Conservation (phyloP, 2,888 invertebrate species). For the Ommatoiulus sabulosus region DNA sequence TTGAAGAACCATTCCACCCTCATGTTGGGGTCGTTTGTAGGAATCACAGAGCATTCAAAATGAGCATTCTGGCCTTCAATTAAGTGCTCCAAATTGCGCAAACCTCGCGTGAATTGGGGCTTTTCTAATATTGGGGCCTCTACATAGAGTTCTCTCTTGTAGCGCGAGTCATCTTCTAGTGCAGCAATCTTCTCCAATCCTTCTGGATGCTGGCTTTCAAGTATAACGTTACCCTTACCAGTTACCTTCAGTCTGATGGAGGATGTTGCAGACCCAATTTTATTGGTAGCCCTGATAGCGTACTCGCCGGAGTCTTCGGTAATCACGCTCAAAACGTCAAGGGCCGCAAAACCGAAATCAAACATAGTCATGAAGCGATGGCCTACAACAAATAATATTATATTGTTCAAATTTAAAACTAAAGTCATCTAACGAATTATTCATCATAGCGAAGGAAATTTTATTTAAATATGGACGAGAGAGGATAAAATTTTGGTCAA, state of each 20-base stretch:
- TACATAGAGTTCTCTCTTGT: conserved; percentile 77
- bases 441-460: too few relatives aligned
- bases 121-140: conserved; percentile 84
- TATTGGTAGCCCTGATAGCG: conserved; percentile 87
- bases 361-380: conserved; percentile 93
- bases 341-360: conserved; percentile 96
- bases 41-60: conserved; percentile 93
- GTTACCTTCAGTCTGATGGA: conserved; percentile 84
- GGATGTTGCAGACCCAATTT: conserved; percentile 84
- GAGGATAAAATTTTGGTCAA: not conserved
- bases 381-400: conserved; percentile 65
- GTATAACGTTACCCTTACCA: conserved; percentile 80
- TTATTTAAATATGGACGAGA: too few relatives aligned
- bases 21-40: conserved; percentile 98
- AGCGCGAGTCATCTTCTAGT: conserved; percentile 86
- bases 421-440: not conserved
- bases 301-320: conserved; percentile 95
- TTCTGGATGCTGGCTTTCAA: conserved; percentile 92
- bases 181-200: conserved; percentile 92
- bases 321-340: conserved; percentile 94
- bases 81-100: conserved; percentile 85
- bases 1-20: conserved; percentile 98
- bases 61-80: conserved; percentile 90
- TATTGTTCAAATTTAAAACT: not conserved
- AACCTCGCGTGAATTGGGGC: conserved; percentile 88